Evolutionary conservation across 2,797 vertebrate genomes (phyloP).

Genomic region (Scolopax rusticola): DNA sequence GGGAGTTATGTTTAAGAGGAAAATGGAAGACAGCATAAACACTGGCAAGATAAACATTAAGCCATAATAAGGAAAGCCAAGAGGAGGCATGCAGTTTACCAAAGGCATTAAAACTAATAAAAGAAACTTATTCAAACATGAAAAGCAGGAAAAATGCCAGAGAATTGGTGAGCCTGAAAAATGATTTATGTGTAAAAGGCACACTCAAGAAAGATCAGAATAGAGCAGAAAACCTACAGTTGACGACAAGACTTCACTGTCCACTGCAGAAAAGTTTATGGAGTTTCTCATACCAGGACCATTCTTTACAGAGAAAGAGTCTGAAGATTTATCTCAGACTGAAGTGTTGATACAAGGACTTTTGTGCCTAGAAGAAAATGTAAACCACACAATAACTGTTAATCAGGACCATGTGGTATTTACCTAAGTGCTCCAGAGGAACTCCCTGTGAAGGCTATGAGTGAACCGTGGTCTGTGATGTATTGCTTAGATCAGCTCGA

Average conservation of each 20-base stretch:
- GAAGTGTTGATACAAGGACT: constrained; percentile 54
- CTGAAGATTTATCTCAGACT: constrained; percentile 23
- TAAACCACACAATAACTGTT: constrained; percentile 31
- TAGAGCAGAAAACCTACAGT: background rate
- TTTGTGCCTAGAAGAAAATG: constrained; percentile 35
- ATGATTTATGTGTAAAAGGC: background rate
- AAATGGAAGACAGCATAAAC: background rate
- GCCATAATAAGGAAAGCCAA: background rate
- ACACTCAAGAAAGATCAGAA: background rate
- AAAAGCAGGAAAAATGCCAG: background rate
- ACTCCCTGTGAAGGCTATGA: background rate
- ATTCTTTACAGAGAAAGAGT: constrained; percentile 9
- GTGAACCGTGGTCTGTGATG: background rate
- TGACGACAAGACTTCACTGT: background rate
- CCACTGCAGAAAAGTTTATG: background rate
- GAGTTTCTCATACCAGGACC: background rate
- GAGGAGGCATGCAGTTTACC: background rate
- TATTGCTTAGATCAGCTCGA: background rate
- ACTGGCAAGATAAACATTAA: background rate
- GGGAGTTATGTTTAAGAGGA: background rate
- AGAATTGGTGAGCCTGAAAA: background rate
- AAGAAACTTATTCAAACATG: background rate
- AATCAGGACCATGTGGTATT: constrained; percentile 43
- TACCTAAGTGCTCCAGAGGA: constrained; percentile 38
- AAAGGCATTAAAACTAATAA: constrained; percentile 23